Percentiles rank a stretch among this genome's conserved stretches.
Conservation (phyloP, 1,140 invertebrate species). For the Euschistus heros region DNA sequence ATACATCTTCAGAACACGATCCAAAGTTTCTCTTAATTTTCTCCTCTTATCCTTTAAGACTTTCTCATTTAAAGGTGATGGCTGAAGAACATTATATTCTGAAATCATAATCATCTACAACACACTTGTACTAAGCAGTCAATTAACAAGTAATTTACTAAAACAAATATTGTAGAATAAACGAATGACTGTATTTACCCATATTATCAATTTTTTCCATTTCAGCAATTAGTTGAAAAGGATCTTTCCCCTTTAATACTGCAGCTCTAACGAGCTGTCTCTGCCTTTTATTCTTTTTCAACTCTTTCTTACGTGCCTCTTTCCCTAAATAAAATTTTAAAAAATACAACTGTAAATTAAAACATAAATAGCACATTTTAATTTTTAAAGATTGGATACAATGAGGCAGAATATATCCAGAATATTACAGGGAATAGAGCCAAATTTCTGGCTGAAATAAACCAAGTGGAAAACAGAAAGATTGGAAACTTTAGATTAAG, state of each 20-base stretch:
- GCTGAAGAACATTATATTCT: slow-evolving; percentile 91
- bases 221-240: slow-evolving; percentile 83
- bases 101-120: slow-evolving; percentile 32
- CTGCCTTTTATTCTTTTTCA: slow-evolving; percentile 97
- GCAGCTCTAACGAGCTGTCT: slow-evolving; percentile 88
- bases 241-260: slow-evolving; percentile 97
- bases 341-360: background rate
- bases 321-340: slow-evolving; percentile 72
- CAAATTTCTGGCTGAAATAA: no score
- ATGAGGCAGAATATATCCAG: no score
- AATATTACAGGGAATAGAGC: no score
- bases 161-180: no score
- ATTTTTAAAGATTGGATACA: no score
- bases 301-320: slow-evolving; percentile 91
- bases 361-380: background rate
- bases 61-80: slow-evolving; percentile 90
- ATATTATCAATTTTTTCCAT: slow-evolving; percentile 97
- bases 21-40: slow-evolving; percentile 90
- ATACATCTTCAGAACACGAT: slow-evolving; percentile 88
- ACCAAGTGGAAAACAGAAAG: no score
- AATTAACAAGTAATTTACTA: no score
- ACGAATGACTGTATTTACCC: slow-evolving; percentile 48
- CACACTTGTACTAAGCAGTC: no score
- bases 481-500: no score
- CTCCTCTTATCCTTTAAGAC: slow-evolving; percentile 93